phyloP scores from a whole-genome alignment of 2,888 invertebrate species.

The Scaptomyza flava region DNA sequence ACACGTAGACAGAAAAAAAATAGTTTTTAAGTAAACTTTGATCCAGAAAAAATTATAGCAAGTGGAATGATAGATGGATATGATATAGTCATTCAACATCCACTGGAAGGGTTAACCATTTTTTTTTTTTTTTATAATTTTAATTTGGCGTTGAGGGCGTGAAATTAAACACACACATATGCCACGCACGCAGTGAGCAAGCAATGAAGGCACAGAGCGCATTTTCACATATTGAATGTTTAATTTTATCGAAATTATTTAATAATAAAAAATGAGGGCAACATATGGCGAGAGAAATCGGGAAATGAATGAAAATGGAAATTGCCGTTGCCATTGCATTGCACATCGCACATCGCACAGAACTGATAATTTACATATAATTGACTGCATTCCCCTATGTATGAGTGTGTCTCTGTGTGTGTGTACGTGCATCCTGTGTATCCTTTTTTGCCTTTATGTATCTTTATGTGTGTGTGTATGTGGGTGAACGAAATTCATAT shows the following conservation, averaged over 20 bases:
- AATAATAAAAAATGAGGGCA: slow-evolving; percentile 47
- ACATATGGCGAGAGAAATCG: slow-evolving; percentile 38
- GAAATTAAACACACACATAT: slow-evolving; percentile 21
- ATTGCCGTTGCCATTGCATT: slow-evolving; percentile 33
- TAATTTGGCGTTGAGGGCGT: slow-evolving; percentile 9
- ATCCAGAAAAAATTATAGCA: too few species aligned
- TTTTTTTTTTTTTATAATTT: not conserved
- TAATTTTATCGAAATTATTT: slow-evolving; percentile 49
- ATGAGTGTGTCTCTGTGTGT: slow-evolving; percentile 5
- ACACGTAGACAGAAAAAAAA: too few species aligned
- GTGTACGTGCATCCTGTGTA: slow-evolving; percentile 2
- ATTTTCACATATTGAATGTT: slow-evolving; percentile 47
- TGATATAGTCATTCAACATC: not conserved
- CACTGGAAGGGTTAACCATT: not conserved
- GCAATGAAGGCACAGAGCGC: slow-evolving; percentile 2
- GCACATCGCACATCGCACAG: slow-evolving; percentile 3
- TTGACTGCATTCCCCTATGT: slow-evolving; percentile 40
- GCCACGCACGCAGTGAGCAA: not conserved
- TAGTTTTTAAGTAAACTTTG: too few species aligned
- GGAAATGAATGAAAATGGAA: slow-evolving; percentile 49
- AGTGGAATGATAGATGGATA: too few species aligned
- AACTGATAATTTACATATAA: slow-evolving; percentile 68
- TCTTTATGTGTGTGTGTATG: slow-evolving; percentile 2
- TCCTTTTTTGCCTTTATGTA: not conserved
- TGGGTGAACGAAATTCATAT: slow-evolving; percentile 46